A percentile compares a stretch with the other conserved stretches of the same genome.
Conservation (phyloP, 2,113 vertebrate species). For the Nyctereutes procyonoides region DNA sequence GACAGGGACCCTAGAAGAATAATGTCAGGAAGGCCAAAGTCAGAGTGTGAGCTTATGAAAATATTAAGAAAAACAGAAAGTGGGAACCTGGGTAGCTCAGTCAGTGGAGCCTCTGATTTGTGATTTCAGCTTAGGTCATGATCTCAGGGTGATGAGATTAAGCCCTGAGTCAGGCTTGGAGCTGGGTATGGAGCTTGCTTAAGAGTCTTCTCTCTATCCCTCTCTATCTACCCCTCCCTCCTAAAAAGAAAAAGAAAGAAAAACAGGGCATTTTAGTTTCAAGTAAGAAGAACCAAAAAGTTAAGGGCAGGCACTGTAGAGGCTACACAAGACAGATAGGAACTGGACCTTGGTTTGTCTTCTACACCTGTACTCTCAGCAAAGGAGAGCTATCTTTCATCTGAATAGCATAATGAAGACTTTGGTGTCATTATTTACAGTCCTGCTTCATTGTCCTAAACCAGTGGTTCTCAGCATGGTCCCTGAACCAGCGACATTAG, state of each 20-base stretch:
- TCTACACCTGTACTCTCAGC: background rate
- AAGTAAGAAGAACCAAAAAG: background rate
- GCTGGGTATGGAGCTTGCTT: background rate
- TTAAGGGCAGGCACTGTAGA: background rate
- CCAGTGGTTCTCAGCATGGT: background rate
- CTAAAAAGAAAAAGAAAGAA: background rate
- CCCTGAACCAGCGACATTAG: background rate
- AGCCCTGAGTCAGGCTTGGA: background rate
- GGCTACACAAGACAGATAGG: background rate
- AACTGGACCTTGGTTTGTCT: background rate
- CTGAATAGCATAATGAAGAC: background rate
- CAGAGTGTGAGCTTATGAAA: background rate
- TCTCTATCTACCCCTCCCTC: background rate
- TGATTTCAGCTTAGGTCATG: background rate
- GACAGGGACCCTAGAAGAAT: background rate
- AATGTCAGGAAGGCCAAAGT: background rate
- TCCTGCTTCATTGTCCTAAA: background rate
- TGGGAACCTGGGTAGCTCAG: background rate
- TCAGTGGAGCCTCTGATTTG: background rate
- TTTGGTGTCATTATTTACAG: background rate
- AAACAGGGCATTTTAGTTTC: background rate
- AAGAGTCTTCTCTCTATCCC: background rate
- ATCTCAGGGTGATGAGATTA: background rate
- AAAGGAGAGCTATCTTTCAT: background rate
- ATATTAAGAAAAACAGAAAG: slow-evolving; percentile 2